phyloP scores from a whole-genome alignment of 2,888 invertebrate species.

The Antheraea yamamai region DNA sequence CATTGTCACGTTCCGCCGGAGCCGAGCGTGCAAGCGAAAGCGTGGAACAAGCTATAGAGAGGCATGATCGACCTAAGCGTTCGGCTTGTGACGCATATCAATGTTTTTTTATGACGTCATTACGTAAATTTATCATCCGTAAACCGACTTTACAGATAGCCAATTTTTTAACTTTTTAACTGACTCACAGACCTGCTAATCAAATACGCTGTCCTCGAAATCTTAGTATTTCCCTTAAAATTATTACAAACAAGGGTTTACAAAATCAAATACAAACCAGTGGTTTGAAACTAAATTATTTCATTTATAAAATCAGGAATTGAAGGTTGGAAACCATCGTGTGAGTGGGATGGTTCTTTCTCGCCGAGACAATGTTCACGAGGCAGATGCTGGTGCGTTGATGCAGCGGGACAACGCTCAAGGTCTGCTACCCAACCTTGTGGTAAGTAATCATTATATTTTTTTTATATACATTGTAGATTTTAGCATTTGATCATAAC shows the following conservation, averaged over 20 bases:
- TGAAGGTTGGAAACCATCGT: conserved; percentile 83
- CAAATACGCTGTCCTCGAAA: too few species aligned
- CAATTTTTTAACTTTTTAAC: too few species aligned
- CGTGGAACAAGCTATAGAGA: too few species aligned
- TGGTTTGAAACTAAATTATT: background rate
- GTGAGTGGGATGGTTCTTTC: conserved; percentile 86
- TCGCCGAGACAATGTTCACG: conserved; percentile 88
- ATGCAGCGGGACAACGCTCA: conserved; percentile 84
- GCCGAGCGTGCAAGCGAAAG: too few species aligned
- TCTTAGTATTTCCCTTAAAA: background rate
- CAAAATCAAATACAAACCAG: background rate
- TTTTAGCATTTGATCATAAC: too few species aligned
- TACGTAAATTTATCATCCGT: too few species aligned
- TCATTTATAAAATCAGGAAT: conserved; percentile 42
- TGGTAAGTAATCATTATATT: conserved; percentile 42
- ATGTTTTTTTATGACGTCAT: too few species aligned
- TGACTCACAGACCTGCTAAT: too few species aligned
- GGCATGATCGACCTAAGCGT: too few species aligned
- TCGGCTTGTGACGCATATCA: too few species aligned
- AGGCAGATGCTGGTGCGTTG: conserved; percentile 91
- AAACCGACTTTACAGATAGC: too few species aligned
- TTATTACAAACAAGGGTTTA: background rate
- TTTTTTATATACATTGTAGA: background rate
- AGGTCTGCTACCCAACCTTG: conserved; percentile 51
- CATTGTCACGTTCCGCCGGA: too few species aligned